Base-by-base conservation (phyloP, 2,888 invertebrate genomes). In the Adineta ricciae region DNA sequence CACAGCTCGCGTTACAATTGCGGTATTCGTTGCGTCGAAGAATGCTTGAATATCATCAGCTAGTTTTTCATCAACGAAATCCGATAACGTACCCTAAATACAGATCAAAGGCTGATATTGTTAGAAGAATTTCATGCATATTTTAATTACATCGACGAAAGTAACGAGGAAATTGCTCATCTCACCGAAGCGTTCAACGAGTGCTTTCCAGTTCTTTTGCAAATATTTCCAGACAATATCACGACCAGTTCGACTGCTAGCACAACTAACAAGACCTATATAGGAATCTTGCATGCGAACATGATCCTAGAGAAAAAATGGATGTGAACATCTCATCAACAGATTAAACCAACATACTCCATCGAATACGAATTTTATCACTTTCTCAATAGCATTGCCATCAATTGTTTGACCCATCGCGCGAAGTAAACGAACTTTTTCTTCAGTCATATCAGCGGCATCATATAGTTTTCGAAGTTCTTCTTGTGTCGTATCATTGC, bases 141-240 rank as follows among this genome's bases (percentile, higher is more conserved):
- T 49, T 46, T 46, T 11, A 83, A 19, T 50, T 50, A 83, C 83
- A 32, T 50, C 83, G 21, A 49, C 50, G 49, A 85, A 78, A 49
- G 49, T 36, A 21, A 56, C 32, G 8, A 83, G 64, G 27, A 72
- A 83, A 16, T n/a, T 83, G 9, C 83, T 83, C 24, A 56, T 83
- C n/a, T 85, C 84, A 16, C 83, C 83, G 46, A 64, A 85, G n/a
- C 84, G 36, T 27, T 64, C 32, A 5, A 36, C 11, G 50, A 85
- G 32, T 36, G 46, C 38, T 24, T 14, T 24, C 84, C 84, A 85
- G n/a, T 85, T 85, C 4, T 64, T 46, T 85, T 85, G 83, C 41
- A 85, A n/a, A 83, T 83, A 85, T 78, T 85, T 64, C 84, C 84
- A 85, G 32, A 83, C 83, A 36, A 56, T 32, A 32, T 83, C 64